Evolutionary conservation across 2,888 invertebrate genomes (phyloP).

Genomic region (Lordiphosa fenestrarum): DNA sequence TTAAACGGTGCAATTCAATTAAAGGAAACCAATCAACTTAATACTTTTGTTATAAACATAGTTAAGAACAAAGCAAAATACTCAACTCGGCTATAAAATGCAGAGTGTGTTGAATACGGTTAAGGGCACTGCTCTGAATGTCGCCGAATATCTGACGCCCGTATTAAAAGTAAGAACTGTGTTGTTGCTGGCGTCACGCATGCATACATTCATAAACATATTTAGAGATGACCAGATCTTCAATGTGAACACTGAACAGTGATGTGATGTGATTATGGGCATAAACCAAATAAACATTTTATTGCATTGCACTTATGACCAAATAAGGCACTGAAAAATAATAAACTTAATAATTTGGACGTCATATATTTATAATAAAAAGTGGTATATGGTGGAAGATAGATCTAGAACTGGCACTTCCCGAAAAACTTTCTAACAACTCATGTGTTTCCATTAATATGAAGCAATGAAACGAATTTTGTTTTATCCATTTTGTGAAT

Average conservation of each 20-base stretch:
- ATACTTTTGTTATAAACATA: conserved; percentile 11
- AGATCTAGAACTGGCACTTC: too few relatives aligned
- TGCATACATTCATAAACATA: neutral
- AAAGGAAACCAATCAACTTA: neutral
- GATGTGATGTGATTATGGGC: neutral
- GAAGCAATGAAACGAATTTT: too few relatives aligned
- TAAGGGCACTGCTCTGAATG: conserved; percentile 96
- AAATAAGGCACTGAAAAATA: too few relatives aligned
- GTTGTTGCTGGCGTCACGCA: neutral
- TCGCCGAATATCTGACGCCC: conserved; percentile 98
- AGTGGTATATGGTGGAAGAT: too few relatives aligned
- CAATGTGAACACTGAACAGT: conserved; percentile 1
- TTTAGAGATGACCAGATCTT: conserved; percentile 11
- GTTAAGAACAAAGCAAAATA: conserved; percentile 29
- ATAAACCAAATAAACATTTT: neutral
- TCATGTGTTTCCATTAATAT: too few relatives aligned
- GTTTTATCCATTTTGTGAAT: too few relatives aligned
- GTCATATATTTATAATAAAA: too few relatives aligned
- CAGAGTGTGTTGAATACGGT: conserved; percentile 97
- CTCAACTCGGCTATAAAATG: conserved; percentile 83
- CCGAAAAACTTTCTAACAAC: too few relatives aligned
- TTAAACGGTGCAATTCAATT: conserved; percentile 1
- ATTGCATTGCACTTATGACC: too few relatives aligned
- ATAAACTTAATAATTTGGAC: too few relatives aligned
- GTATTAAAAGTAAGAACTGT: conserved; percentile 89